Evolutionary conservation across 1,140 invertebrate genomes (phyloP).

Genomic region (Drosophila albomicans): DNA sequence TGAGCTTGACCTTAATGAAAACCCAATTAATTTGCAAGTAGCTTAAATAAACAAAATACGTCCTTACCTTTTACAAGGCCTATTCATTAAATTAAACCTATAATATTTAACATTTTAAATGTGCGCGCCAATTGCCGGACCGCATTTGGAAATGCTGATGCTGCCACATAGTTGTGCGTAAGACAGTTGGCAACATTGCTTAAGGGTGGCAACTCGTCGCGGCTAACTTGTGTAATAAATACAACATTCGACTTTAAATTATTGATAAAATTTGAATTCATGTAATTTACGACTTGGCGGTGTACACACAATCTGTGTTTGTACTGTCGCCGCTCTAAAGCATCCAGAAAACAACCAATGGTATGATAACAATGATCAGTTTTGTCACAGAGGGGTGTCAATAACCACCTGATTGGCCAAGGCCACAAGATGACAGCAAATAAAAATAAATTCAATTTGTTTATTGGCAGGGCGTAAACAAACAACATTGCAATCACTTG

Average conservation of each 20-base stretch:
- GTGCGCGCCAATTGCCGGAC: constrained; percentile 16
- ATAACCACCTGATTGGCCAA: constrained; percentile 21
- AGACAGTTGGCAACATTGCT: constrained; percentile 1
- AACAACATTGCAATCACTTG: constrained; percentile 11
- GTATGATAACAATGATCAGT: constrained; percentile 14
- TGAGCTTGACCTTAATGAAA: constrained; percentile 24
- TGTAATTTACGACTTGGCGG: constrained; percentile 33
- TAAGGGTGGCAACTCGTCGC: constrained; percentile 30
- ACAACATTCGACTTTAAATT: constrained; percentile 56
- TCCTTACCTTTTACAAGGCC: not conserved
- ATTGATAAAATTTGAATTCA: constrained; percentile 35
- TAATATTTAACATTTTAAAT: constrained; percentile 5
- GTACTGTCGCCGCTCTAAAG: not conserved
- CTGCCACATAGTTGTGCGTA: constrained; percentile 4
- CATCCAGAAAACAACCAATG: constrained; percentile 28
- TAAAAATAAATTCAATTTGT: constrained; percentile 27
- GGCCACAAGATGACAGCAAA: constrained; percentile 12
- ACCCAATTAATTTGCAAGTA: constrained; percentile 10
- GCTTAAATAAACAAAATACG: constrained; percentile 4
- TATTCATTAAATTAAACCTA: not conserved
- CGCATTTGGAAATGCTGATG: not conserved
- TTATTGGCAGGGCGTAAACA: constrained; percentile 28
- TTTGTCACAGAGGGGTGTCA: not conserved
- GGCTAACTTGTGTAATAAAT: constrained; percentile 71
- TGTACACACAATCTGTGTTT: constrained; percentile 25